Base-by-base conservation (phyloP, 2,888 invertebrate species). In the Coenonympha arcania region DNA sequence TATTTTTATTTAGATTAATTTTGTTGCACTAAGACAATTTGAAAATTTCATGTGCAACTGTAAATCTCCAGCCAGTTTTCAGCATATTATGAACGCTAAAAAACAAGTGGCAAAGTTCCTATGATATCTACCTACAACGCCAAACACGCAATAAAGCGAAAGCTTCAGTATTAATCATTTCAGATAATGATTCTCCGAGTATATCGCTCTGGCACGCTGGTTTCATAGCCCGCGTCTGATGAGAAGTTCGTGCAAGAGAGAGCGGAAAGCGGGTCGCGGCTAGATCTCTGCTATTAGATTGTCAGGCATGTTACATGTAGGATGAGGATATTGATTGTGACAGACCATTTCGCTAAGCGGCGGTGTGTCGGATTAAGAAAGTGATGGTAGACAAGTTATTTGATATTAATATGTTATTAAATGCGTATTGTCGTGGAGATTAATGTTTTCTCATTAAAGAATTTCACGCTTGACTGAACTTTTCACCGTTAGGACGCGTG, bases 241-340 rank as follows among this genome's bases (percentile, higher is more conserved):
- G 69, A 67, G 73, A 71, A 77, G 76, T 73, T 84, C 83, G 82
- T 84, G 84, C 76, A 57, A 69, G 82, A 78, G 84, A 85, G 82
- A 85, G 82, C 84, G 76, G 79, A 80, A 80, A 83, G 79, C 79
- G 77, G 82, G 79, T 74, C 77, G 74, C 71, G 63, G 68, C 74
- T 73, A 79, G 79, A 83, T 83, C 79, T 77, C 74, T 64, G 68
- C 79, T 76, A 81, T 84, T 82, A 83, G 79, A 82, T 81, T 83
- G 82, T 79, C 81, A 80, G 82, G 81, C 78, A 80, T 79, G 79
- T 76, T 76, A 75, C 78, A 79, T 79, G 78, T 76, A 77, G 75
- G 76, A 79, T 75, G 76, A 73, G 71, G 75, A 79, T 80, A 83
- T 83, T 82, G 82, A 83, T 80, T 79, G 79, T 78, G 76, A 76